Evolutionary conservation across 2,888 invertebrate species (phyloP).

Genomic region (Linnaemya vulpina): DNA sequence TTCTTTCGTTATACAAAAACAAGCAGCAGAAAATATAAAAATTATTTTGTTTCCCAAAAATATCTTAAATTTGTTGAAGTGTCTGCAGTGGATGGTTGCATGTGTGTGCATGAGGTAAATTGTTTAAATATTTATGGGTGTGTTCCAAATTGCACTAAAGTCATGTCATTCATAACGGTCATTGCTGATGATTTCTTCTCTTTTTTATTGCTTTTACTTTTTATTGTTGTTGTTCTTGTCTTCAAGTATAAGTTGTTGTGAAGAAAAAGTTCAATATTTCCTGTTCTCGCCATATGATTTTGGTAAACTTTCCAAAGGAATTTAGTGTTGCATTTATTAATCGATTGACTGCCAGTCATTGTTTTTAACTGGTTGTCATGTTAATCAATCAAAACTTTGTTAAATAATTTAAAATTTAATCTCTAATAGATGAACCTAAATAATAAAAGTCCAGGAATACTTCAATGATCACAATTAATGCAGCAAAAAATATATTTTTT

Average conservation of each 20-base stretch:
- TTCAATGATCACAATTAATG: not conserved
- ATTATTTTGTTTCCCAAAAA: slow-evolving; percentile 13
- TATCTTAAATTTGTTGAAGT: not conserved
- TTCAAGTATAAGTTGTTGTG: slow-evolving; percentile 1
- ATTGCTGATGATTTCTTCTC: slow-evolving; percentile 16
- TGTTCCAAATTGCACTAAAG: slow-evolving; percentile 57
- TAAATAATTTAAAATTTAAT: not conserved
- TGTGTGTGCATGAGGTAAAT: slow-evolving; percentile 14
- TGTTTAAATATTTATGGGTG: slow-evolving; percentile 64
- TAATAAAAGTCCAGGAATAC: not conserved
- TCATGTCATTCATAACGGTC: slow-evolving; percentile 53
- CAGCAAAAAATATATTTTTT: not conserved
- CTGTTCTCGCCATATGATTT: slow-evolving; percentile 22
- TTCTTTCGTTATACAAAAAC: not conserved
- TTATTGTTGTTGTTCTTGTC: not conserved
- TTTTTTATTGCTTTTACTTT: slow-evolving; percentile 13
- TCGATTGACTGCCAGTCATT: not conserved
- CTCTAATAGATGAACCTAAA: not conserved
- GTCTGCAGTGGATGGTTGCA: no score
- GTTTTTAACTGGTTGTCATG: slow-evolving; percentile 6
- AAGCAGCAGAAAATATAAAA: slow-evolving; percentile 8
- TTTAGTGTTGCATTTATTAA: slow-evolving; percentile 20
- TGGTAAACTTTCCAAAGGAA: not conserved
- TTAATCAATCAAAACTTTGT: slow-evolving; percentile 19
- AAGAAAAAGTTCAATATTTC: slow-evolving; percentile 32